A percentile compares a stretch with the other conserved stretches of the same genome.
Evolutionary conservation across 2,888 invertebrate genomes (phyloP).

Genomic region (Resseliella maxima): DNA sequence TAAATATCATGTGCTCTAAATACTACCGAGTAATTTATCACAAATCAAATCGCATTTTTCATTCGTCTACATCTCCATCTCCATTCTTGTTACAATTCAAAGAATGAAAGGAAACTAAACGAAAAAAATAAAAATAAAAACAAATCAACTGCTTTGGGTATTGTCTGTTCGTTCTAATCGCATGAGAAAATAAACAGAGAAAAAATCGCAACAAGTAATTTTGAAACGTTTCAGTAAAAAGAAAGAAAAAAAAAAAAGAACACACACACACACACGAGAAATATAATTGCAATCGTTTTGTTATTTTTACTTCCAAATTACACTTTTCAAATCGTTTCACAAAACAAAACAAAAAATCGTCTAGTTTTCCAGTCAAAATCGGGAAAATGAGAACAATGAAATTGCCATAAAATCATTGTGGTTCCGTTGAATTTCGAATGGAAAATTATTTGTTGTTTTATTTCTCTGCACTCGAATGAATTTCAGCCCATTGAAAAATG

Average conservation of each 20-base stretch:
- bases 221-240: constrained; percentile 14
- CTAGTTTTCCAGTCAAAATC: background rate
- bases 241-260: too few relatives aligned
- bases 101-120: background rate
- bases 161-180: background rate
- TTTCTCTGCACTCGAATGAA: background rate
- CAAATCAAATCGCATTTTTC: constrained; percentile 21
- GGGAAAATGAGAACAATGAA: background rate
- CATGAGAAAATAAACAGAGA: background rate
- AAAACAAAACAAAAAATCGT: too few relatives aligned
- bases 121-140: too few relatives aligned
- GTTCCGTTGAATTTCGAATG: constrained; percentile 12
- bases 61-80: constrained; percentile 44
- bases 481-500: background rate
- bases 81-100: background rate
- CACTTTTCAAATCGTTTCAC: constrained; percentile 42
- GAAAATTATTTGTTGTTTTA: background rate
- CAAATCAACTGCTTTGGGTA: background rate
- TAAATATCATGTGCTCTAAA: background rate
- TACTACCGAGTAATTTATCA: constrained; percentile 41
- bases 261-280: too few relatives aligned
- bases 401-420: background rate
- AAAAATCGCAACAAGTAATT: constrained; percentile 34
- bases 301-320: constrained; percentile 14
- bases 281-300: constrained; percentile 7